Base-by-base conservation (phyloP, 2,888 invertebrate species). In the Athalia cordata region DNA sequence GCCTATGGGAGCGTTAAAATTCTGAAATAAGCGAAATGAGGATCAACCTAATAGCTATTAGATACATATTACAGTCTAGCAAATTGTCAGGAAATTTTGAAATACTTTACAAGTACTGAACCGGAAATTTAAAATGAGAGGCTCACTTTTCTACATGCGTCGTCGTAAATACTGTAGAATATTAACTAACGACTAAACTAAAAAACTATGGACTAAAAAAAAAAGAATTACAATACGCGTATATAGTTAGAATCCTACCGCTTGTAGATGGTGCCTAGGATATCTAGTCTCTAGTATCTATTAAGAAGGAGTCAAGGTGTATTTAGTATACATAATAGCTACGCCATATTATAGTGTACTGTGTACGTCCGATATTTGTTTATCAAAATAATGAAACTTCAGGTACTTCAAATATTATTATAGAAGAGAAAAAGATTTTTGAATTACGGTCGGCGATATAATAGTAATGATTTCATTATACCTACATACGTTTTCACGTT, bases 61-160 rank as follows among this genome's bases (percentile, higher is more conserved):
- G 29, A 29, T 29, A 29, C 29, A 29, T 29, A 29, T 29, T 29
- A 29, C 29, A 29, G 29, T 29, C 0, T 29, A 29, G 29, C 29
- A 29, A 29, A 29, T 0, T 29, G 29, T 2, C 29, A 29, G 29
- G 29, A 29, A 29, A 29, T 29, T 29, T 29, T 29, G 29, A 29
- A 29, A 29, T 29, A 29, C 29, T 29, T 29, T 29, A 29, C 2
- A 2, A 29, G 29, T 29, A 29, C 29, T 29, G 29, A 29, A 29
- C 29, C 29, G 29, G 29, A 29, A 29, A 29, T 86, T 85, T 9
- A 68, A 68, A 52, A 79, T 49, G 84, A 87, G 85, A 87, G 86
- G 87, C 88, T 89, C 89, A 89, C 89, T 90, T 90, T 90, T 89
- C 89, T 90, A 90, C 89, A 87, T 86, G 86, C 89, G 87, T 89